A percentile compares a stretch with the other conserved stretches of the same genome.
Evolutionary conservation across 2,113 vertebrate species (phyloP).

Genomic region (Typhlomys cinereus): DNA sequence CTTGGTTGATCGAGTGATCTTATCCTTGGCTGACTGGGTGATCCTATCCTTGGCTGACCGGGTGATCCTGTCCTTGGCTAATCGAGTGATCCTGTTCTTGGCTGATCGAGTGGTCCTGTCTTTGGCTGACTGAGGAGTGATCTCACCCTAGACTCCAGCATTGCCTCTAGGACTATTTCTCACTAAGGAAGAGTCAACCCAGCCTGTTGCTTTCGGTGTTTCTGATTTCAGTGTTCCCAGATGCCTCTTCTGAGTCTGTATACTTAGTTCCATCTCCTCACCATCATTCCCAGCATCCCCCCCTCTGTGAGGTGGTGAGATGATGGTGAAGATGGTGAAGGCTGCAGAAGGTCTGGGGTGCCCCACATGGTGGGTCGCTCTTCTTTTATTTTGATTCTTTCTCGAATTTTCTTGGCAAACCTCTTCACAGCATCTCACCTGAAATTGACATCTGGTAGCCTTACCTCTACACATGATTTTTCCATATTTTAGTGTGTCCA

Average conservation of each 20-base stretch:
- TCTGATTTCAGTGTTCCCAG: background rate
- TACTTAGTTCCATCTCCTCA: background rate
- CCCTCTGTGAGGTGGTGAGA: background rate
- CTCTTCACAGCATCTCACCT: background rate
- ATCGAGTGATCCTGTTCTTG: too few species aligned
- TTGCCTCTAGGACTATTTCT: too few species aligned
- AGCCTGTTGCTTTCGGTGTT: background rate
- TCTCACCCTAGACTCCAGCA: too few species aligned
- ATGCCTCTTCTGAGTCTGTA: background rate
- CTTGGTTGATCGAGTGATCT: too few species aligned
- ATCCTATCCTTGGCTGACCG: too few species aligned
- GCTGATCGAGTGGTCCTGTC: too few species aligned
- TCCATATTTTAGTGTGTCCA: background rate
- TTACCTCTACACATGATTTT: background rate
- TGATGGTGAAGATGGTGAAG: too few species aligned
- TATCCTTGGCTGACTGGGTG: too few species aligned
- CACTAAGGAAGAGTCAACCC: too few species aligned
- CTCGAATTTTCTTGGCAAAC: background rate
- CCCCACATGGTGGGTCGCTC: rapidly evolving
- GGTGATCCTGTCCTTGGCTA: too few species aligned
- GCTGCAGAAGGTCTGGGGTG: background rate
- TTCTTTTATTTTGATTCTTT: background rate
- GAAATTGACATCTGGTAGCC: background rate
- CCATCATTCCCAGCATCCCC: too few species aligned
- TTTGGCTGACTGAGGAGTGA: too few species aligned